Conservation (phyloP, 2,888 invertebrate species). For the Druceiella hillmani region DNA sequence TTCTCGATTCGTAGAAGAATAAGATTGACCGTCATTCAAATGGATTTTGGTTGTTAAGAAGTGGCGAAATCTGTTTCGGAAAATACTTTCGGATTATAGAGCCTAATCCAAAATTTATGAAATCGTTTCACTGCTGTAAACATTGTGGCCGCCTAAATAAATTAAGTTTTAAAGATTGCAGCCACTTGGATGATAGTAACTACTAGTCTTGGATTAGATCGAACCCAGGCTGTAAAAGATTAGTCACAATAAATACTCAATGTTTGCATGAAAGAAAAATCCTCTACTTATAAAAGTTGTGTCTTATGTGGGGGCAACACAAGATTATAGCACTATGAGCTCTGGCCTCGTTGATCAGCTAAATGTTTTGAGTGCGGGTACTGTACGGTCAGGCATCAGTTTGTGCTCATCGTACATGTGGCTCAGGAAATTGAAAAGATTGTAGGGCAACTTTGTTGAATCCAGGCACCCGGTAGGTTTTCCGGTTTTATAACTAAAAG, state of each 20-base stretch:
- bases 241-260: conserved; percentile 24
- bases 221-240: conserved; percentile 24
- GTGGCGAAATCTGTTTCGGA: conserved; percentile 22
- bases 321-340: no score
- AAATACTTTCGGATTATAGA: conserved; percentile 25
- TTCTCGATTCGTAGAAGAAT: conserved; percentile 17
- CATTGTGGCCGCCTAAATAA: conserved; percentile 24
- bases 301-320: no score
- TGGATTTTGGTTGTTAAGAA: conserved; percentile 14
- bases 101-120: conserved; percentile 25
- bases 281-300: conserved; percentile 27
- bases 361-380: no score
- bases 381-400: no score
- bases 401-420: no score
- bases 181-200: conserved; percentile 25
- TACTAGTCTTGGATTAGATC: conserved; percentile 24
- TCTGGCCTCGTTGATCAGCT: no score
- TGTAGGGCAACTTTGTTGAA: no score
- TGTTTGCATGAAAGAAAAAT: conserved; percentile 25
- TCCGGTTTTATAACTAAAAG: no score
- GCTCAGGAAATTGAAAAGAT: no score
- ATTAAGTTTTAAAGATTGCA: conserved; percentile 26
- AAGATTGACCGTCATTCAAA: conserved; percentile 13
- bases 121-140: conserved; percentile 27
- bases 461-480: no score